Evolutionary conservation across 2,888 invertebrate species (phyloP).

Genomic region (Ormyrus nitidulus): DNA sequence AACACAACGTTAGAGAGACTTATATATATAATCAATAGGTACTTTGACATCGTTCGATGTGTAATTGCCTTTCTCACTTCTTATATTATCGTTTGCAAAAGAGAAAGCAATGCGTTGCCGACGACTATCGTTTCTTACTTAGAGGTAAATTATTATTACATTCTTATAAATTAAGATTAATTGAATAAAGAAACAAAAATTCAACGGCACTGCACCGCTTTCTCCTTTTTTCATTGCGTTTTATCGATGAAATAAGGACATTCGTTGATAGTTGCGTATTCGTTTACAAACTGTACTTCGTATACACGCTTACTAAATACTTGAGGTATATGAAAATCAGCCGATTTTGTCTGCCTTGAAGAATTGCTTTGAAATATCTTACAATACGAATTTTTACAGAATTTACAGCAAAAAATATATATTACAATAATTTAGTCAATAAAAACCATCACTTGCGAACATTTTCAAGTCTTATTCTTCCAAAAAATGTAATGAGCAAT

Average conservation of each 20-base stretch:
- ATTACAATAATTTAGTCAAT: slow-evolving; percentile 43
- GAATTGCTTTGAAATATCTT: slow-evolving; percentile 14
- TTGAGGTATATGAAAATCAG: slow-evolving; percentile 33
- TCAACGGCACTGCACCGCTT: slow-evolving; percentile 1
- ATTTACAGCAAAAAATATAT: slow-evolving; percentile 43
- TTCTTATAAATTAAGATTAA: not conserved
- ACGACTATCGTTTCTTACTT: not conserved
- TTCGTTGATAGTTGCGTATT: slow-evolving; percentile 49
- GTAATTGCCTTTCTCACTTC: slow-evolving; percentile 53
- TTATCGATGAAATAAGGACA: slow-evolving; percentile 42
- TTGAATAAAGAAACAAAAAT: not conserved
- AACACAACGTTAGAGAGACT: no score
- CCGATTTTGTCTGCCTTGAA: slow-evolving; percentile 7
- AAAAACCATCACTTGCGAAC: slow-evolving; percentile 5
- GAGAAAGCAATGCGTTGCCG: not conserved
- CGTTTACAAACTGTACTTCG: slow-evolving; percentile 18
- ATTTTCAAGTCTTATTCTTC: not conserved
- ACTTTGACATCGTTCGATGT: slow-evolving; percentile 65
- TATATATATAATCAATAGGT: slow-evolving; percentile 57
- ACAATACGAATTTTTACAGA: slow-evolving; percentile 36
- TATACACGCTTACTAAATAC: slow-evolving; percentile 26
- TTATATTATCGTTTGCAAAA: not conserved
- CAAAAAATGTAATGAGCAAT: slow-evolving; percentile 41
- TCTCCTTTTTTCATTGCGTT: slow-evolving; percentile 19
- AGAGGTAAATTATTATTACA: not conserved